Evolutionary conservation across 2,113 vertebrate species (phyloP).

Genomic region (Ochotona curzoniae): DNA sequence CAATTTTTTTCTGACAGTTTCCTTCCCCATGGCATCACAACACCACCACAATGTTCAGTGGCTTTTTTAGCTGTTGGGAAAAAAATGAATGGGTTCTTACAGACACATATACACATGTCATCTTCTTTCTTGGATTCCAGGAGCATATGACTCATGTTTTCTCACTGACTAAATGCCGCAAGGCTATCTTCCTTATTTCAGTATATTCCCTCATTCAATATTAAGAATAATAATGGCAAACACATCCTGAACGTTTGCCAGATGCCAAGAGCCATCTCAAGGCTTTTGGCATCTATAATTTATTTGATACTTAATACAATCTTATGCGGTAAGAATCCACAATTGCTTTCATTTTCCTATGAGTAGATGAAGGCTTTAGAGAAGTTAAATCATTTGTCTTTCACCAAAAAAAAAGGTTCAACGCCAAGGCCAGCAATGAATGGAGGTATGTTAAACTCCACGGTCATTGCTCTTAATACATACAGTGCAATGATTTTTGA

Average conservation of each 20-base stretch:
- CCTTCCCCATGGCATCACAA: background rate
- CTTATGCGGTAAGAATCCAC: background rate
- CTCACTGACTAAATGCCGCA: conserved; percentile 14
- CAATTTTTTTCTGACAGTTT: background rate
- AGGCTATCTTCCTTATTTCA: background rate
- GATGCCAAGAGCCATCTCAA: background rate
- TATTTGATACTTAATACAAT: background rate
- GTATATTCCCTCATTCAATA: background rate
- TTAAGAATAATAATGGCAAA: background rate
- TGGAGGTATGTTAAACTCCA: background rate
- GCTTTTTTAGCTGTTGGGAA: background rate
- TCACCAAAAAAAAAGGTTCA: background rate
- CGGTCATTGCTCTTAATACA: background rate
- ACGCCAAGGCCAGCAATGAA: background rate
- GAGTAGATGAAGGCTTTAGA: background rate
- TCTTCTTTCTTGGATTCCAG: background rate
- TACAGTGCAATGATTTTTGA: background rate
- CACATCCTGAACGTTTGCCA: background rate
- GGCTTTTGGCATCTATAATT: background rate
- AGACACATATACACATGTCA: background rate
- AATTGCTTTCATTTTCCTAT: background rate
- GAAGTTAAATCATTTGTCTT: background rate
- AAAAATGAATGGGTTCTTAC: background rate
- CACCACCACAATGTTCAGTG: background rate
- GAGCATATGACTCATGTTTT: background rate